Base-by-base conservation (phyloP, 1,140 invertebrate species). In the Papilio aristodemus region DNA sequence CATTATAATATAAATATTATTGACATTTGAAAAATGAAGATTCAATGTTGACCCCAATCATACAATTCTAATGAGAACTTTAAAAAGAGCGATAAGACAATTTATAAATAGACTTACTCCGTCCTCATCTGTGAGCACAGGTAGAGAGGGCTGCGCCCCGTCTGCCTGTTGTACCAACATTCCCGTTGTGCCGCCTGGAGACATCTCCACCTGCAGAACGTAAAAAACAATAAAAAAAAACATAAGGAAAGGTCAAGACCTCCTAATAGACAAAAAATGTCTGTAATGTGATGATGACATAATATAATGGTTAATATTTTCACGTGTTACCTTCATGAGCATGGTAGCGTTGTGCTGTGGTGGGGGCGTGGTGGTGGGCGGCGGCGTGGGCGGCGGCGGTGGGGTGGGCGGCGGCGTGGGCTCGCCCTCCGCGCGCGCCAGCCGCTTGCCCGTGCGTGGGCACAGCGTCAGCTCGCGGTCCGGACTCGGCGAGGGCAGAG, bases 341-440 rank as follows among this genome's bases (percentile, higher is more conserved):
- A 90, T 82, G 9, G 85, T 78, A 58, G 74, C 72, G n/a, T 73
- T 60, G n/a, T 68, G 72, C 43, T 71, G 76, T 11, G 71, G 70
- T 36, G 74, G 80, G 27, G 72, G 78, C 13, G 83, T 73, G 46
- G 69, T 72, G 64, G 64, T 38, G 14, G 58, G 72, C 19, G 76
- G 63, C 32, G 78, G 72, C 17, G 76, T 60, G 36, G 78, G 69
- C 57, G 75, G 71, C 27, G 78, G 87, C 70, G 86, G 86, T 10
- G 88, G 91, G 10, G 91, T 91, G 66, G 90, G 89, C 73, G 91
- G 89, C 71, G 78, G 91, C 0, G 94, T 92, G 9, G 94, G 94
- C 81, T 95, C 94, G 9, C 94, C 94, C 84, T 95, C 94, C 0
- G 94, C 94, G 68, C 92, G 85, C 19, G 94, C 94, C n/a, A 95